These are phyloP conservation scores for Homarus americanus DNA, from an alignment of 1,140 invertebrate species.

Conservation along the genomic window DNA sequence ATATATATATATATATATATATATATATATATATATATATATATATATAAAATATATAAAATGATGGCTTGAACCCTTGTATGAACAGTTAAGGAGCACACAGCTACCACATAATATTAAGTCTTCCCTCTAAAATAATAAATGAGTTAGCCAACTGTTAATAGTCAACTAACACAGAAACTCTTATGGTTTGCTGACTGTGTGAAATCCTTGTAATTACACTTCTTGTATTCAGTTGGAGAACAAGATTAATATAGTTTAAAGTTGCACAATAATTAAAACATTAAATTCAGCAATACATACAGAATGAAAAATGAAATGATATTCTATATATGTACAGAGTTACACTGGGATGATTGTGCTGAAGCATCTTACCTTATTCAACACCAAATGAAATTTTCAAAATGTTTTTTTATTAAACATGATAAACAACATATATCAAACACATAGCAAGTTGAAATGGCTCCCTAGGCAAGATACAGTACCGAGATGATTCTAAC, in stretches of 20 bases:
- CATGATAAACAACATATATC: slow-evolving; percentile 52
- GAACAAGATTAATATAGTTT: neutral
- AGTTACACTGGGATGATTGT: slow-evolving; percentile 66
- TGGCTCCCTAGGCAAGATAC: slow-evolving; percentile 18
- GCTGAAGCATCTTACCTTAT: slow-evolving; percentile 53
- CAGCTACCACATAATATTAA: slow-evolving; percentile 63
- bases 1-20: too few species aligned
- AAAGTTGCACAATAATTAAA: slow-evolving; percentile 11
- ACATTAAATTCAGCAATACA: slow-evolving; percentile 41
- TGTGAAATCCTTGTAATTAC: slow-evolving; percentile 25
- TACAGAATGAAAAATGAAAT: slow-evolving; percentile 55
- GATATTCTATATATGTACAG: slow-evolving; percentile 47
- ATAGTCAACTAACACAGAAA: too few species aligned
- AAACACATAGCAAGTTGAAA: slow-evolving; percentile 39
- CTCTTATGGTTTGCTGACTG: slow-evolving; percentile 1
- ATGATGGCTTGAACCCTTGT: neutral
- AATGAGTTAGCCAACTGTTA: slow-evolving; percentile 28
- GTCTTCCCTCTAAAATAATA: slow-evolving; percentile 45
- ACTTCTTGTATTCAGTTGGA: slow-evolving; percentile 15
- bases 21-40: too few species aligned
- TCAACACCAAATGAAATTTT: slow-evolving; percentile 41
- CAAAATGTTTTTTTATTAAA: slow-evolving; percentile 26
- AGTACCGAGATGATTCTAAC: neutral
- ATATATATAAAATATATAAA: too few species aligned
- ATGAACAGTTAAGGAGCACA: neutral